These are phyloP conservation scores for Perccottus glenii DNA, from an alignment of 2,113 vertebrate genomes.

Conservation along the genomic window DNA sequence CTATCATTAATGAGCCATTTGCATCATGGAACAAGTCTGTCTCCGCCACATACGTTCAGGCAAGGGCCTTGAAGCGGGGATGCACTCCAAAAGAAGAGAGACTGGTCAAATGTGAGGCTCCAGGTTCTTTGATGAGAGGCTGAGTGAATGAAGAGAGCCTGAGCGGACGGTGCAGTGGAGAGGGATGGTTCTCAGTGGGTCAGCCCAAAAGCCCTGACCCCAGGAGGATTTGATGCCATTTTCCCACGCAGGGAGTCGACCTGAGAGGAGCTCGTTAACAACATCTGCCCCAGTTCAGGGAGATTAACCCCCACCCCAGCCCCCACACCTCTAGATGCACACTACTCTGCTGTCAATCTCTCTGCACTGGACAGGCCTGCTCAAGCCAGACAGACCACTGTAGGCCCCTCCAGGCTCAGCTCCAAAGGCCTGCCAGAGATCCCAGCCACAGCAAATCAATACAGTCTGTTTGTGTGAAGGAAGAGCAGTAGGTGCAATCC, in stretches of 20 bases:
- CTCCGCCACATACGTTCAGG: constrained; percentile 38
- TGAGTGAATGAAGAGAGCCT: constrained; percentile 48
- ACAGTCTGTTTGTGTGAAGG: constrained; percentile 25
- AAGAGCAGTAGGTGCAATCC: constrained; percentile 24
- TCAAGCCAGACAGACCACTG: constrained; percentile 49
- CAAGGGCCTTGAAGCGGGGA: constrained; percentile 20
- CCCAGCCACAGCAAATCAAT: constrained; percentile 55
- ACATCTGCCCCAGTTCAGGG: constrained; percentile 85
- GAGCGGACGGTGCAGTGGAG: constrained; percentile 57
- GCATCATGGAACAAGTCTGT: constrained; percentile 60
- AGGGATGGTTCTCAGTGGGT: constrained; percentile 78
- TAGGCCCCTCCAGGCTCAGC: constrained; percentile 43
- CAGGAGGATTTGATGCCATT: constrained; percentile 83
- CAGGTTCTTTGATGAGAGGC: constrained; percentile 37
- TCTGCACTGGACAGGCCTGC: constrained; percentile 60
- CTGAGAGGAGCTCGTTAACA: constrained; percentile 83
- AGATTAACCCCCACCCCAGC: constrained; percentile 76
- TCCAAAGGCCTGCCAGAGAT: constrained; percentile 39
- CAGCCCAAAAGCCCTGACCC: constrained; percentile 80
- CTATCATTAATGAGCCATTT: constrained; percentile 73
- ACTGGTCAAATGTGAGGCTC: constrained; percentile 57
- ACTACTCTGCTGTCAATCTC: constrained; percentile 70
- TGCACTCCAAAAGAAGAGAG: constrained; percentile 22
- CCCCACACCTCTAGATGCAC: constrained; percentile 63
- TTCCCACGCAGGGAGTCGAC: constrained; percentile 83